Conservation (phyloP, 2,797 vertebrate species). For the Smutsia gigantea region DNA sequence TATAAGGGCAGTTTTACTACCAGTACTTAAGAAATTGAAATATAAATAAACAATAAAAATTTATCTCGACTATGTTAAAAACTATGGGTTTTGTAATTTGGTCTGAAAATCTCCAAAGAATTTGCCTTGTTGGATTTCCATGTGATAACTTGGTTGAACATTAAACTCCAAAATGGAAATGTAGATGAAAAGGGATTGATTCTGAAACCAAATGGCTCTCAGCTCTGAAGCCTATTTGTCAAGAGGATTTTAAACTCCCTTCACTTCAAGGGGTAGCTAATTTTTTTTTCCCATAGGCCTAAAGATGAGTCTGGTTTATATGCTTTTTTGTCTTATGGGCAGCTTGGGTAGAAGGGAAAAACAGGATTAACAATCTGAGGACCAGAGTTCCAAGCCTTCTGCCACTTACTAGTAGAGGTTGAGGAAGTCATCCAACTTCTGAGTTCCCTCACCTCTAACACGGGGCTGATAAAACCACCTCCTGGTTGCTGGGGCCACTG, state of each 20-base stretch:
- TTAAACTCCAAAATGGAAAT: not conserved
- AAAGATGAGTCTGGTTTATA: not conserved
- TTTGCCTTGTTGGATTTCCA: not conserved
- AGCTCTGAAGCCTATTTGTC: not conserved
- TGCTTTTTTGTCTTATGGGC: not conserved
- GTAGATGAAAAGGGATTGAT: no score
- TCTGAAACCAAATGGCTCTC: not conserved
- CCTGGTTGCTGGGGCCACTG: rapidly evolving
- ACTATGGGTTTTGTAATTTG: not conserved
- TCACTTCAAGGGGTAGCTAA: not conserved
- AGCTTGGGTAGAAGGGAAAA: not conserved
- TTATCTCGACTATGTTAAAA: not conserved
- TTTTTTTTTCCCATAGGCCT: not conserved
- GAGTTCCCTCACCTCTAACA: not conserved
- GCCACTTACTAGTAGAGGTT: not conserved
- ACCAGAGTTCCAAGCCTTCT: not conserved
- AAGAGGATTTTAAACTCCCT: not conserved
- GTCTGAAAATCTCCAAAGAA: not conserved
- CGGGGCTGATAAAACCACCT: not conserved
- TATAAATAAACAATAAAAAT: slow-evolving; percentile 33
- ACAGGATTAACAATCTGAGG: not conserved
- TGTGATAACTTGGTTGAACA: not conserved
- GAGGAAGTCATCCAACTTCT: no score
- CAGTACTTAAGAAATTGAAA: not conserved
- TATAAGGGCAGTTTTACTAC: not conserved